phyloP scores from a whole-genome alignment of 2,888 invertebrate genomes.

The Bruchidius siliquastri region DNA sequence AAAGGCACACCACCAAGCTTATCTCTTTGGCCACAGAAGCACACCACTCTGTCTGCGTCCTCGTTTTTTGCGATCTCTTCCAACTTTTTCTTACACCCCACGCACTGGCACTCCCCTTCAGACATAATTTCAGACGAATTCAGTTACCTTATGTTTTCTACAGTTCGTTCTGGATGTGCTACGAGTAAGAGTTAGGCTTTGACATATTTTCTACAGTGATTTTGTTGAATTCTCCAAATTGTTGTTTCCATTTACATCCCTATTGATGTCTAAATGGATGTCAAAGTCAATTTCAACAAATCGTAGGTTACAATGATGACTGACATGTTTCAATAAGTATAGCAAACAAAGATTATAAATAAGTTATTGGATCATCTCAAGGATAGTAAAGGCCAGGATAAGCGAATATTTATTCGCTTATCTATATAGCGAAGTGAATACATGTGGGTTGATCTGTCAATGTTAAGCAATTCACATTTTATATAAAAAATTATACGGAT shows the following conservation, averaged over 20 bases:
- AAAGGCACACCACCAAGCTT: background rate
- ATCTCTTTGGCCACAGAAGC: background rate
- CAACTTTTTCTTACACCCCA: background rate
- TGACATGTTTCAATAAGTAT: background rate
- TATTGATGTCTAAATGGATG: background rate
- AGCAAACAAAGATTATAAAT: too few relatives aligned
- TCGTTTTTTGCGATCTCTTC: background rate
- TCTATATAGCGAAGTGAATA: too few relatives aligned
- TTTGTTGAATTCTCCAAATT: background rate
- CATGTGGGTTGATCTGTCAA: too few relatives aligned
- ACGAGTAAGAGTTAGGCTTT: background rate
- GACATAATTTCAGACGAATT: background rate
- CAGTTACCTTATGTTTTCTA: background rate
- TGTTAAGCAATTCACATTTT: too few relatives aligned
- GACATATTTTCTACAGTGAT: background rate
- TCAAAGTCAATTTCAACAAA: background rate
- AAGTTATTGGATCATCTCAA: too few relatives aligned
- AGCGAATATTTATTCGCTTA: too few relatives aligned
- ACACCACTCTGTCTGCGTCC: background rate
- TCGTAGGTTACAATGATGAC: background rate
- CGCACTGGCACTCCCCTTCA: background rate
- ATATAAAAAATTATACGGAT: too few relatives aligned
- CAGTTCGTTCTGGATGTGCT: background rate
- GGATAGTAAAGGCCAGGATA: too few relatives aligned
- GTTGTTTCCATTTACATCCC: background rate